Conservation (phyloP, 2,888 invertebrate genomes). For the Drosophila lutescens region DNA sequence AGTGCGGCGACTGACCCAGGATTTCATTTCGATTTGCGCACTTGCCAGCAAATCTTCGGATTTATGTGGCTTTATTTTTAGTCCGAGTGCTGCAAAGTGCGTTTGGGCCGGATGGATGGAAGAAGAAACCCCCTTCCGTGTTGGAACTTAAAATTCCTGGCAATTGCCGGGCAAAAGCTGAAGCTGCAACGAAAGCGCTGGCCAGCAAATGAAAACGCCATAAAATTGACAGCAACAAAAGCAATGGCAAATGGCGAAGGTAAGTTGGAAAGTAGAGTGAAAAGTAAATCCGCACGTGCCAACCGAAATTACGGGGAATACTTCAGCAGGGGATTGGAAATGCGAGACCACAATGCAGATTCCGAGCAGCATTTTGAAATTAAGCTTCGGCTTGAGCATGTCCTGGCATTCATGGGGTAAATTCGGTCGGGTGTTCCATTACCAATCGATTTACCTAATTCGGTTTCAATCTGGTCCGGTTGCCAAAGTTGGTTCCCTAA, state of each 20-base stretch:
- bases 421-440: slow-evolving; percentile 13
- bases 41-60: slow-evolving; percentile 59
- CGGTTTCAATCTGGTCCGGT: neutral
- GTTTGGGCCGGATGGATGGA: slow-evolving; percentile 24
- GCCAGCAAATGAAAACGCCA: slow-evolving; percentile 34
- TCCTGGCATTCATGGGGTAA: slow-evolving; percentile 14
- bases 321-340: slow-evolving; percentile 5
- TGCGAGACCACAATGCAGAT: slow-evolving; percentile 41
- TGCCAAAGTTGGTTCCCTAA: neutral
- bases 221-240: slow-evolving; percentile 45
- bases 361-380: slow-evolving; percentile 31
- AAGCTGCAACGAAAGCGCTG: slow-evolving; percentile 36
- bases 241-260: slow-evolving; percentile 44
- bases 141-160: slow-evolving; percentile 28
- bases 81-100: slow-evolving; percentile 41
- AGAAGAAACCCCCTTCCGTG: too few relatives aligned
- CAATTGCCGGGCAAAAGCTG: slow-evolving; percentile 15
- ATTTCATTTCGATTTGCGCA: slow-evolving; percentile 56
- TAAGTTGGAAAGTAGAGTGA: slow-evolving; percentile 37
- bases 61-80: slow-evolving; percentile 55
- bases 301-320: slow-evolving; percentile 25
- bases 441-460: slow-evolving; percentile 37
- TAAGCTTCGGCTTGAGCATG: slow-evolving; percentile 22
- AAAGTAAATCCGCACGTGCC: slow-evolving; percentile 43
- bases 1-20: slow-evolving; percentile 22